phyloP scores from a whole-genome alignment of 2,888 invertebrate species.

The Cordilura impudica region DNA sequence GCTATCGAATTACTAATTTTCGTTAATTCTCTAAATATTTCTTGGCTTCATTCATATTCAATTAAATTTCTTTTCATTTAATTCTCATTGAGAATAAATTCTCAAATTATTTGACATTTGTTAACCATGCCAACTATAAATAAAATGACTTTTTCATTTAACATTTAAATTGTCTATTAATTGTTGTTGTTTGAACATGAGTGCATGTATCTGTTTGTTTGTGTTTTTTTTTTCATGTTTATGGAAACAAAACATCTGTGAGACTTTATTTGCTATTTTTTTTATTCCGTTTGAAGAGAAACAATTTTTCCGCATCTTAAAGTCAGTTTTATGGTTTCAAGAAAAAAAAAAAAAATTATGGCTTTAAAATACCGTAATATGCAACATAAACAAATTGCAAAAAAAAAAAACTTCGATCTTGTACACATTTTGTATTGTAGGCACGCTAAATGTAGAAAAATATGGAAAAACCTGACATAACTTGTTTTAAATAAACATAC shows the following conservation, averaged over 20 bases:
- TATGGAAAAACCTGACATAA: constrained; percentile 21
- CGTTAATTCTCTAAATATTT: too few relatives aligned
- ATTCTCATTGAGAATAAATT: constrained; percentile 15
- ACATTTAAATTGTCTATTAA: constrained; percentile 59
- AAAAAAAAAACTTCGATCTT: constrained; percentile 35
- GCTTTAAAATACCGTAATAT: constrained; percentile 41
- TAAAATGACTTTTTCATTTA: constrained; percentile 57
- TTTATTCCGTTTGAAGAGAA: background rate
- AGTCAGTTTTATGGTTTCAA: constrained; percentile 36
- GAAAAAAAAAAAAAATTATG: constrained; percentile 11
- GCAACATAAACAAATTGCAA: background rate
- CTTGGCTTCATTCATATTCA: too few relatives aligned
- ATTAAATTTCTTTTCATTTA: background rate
- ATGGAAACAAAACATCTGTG: constrained; percentile 41
- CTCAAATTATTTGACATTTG: constrained; percentile 54
- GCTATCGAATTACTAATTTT: too few relatives aligned
- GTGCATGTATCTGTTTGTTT: background rate
- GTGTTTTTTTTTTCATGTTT: constrained; percentile 13
- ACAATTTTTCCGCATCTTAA: constrained; percentile 26
- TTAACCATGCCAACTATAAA: constrained; percentile 45
- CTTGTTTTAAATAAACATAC: constrained; percentile 41
- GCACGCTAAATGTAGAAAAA: background rate
- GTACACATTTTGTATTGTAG: constrained; percentile 21
- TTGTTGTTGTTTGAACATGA: constrained; percentile 15
- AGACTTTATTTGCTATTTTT: constrained; percentile 25